Percentiles rank a stretch among this genome's conserved stretches.
phyloP scores from a whole-genome alignment of 2,888 invertebrate species.

The Peribatodes rhomboidaria region DNA sequence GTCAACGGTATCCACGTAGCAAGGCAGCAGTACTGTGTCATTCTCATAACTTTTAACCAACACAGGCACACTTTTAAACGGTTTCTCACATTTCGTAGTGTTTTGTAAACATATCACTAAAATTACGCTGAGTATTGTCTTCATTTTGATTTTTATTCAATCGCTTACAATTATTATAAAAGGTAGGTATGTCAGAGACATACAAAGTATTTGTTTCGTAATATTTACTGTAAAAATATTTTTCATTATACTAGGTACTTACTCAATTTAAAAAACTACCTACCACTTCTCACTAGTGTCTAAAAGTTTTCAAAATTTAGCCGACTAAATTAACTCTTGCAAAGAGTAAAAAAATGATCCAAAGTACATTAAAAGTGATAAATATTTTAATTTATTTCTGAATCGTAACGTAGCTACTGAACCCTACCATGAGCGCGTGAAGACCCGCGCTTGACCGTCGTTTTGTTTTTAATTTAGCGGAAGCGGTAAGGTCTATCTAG shows the following conservation, averaged over 20 bases:
- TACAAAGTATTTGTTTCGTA: no score
- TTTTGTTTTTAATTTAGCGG: constrained; percentile 23
- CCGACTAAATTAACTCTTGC: no score
- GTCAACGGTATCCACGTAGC: constrained; percentile 89
- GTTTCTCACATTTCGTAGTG: constrained; percentile 65
- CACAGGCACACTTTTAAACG: constrained; percentile 90
- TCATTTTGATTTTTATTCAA: constrained; percentile 47
- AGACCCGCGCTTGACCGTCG: not conserved
- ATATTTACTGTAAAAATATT: no score
- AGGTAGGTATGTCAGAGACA: not conserved
- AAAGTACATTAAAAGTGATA: no score
- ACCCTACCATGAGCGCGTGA: no score
- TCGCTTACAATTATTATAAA: not conserved
- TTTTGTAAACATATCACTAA: constrained; percentile 48
- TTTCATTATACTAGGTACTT: no score
- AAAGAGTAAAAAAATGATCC: no score
- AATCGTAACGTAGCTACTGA: no score
- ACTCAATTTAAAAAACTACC: no score
- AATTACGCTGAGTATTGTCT: constrained; percentile 39
- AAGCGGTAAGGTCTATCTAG: constrained; percentile 18
- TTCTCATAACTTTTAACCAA: constrained; percentile 92
- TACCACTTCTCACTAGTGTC: no score
- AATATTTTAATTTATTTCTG: no score
- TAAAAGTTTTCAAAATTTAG: no score
- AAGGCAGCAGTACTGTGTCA: constrained; percentile 92